Conservation (phyloP, 2,797 vertebrate species). For the Catostomus latipinnis region DNA sequence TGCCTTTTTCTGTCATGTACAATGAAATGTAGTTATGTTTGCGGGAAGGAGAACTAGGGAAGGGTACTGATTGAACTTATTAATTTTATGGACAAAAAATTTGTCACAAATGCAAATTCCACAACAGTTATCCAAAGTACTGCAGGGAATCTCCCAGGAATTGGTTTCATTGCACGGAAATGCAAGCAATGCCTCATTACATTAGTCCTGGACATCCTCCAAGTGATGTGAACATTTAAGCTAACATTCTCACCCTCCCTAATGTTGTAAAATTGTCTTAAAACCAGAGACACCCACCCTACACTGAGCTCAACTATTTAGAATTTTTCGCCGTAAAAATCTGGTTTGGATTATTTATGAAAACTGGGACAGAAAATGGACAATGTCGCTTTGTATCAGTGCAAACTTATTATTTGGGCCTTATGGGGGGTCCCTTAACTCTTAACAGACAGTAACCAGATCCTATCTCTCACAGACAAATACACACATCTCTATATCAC, state of each 20-base stretch:
- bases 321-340: too few species aligned
- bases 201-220: slow-evolving; percentile 37
- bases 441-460: slow-evolving; percentile 40
- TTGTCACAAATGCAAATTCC: neutral
- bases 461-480: slow-evolving; percentile 23
- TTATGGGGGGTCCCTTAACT: slow-evolving; percentile 4
- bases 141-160: slow-evolving; percentile 11
- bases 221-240: slow-evolving; percentile 29
- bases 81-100: neutral
- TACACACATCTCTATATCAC: neutral
- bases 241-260: slow-evolving; percentile 29
- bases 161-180: slow-evolving; percentile 7
- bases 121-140: neutral
- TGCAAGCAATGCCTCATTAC: slow-evolving; percentile 28
- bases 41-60: neutral
- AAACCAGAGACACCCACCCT: neutral
- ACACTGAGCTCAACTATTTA: too few species aligned
- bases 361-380: too few species aligned
- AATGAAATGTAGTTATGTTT: slow-evolving; percentile 9
- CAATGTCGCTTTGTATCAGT: too few species aligned
- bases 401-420: neutral
- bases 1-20: slow-evolving; percentile 22
- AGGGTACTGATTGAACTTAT: neutral
- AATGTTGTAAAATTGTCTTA: slow-evolving; percentile 39
- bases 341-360: too few species aligned